Evolutionary conservation across 2,113 vertebrate species (phyloP).

Genomic region (Callipepla californica): DNA sequence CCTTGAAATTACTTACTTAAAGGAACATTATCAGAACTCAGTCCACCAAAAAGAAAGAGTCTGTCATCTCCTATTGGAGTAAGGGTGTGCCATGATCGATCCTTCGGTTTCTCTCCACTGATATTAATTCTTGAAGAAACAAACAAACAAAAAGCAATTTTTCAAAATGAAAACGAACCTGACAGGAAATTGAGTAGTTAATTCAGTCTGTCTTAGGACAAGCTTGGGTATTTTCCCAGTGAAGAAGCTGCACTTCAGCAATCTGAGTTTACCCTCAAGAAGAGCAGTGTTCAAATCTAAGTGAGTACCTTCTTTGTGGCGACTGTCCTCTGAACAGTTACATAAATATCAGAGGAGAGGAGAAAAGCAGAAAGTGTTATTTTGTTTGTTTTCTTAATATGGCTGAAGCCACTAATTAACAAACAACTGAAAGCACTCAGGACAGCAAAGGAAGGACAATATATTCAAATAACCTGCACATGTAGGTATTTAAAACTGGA

Average conservation of each 20-base stretch:
- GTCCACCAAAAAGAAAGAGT: slow-evolving; percentile 92
- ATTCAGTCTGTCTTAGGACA: neutral
- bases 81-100: slow-evolving; percentile 93
- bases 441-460: neutral
- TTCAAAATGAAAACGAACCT: neutral
- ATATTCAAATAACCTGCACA: neutral
- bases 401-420: neutral
- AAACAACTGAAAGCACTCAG: neutral
- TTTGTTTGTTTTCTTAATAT: neutral
- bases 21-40: slow-evolving; percentile 91
- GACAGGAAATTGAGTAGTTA: neutral
- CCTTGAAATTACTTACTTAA: slow-evolving; percentile 83
- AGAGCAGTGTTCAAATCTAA: neutral
- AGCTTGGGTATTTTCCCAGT: neutral
- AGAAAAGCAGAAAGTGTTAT: neutral
- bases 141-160: neutral
- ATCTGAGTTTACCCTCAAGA: neutral
- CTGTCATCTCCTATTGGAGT: slow-evolving; percentile 86
- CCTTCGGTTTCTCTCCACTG: slow-evolving; percentile 81
- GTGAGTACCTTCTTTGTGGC: neutral
- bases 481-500: neutral
- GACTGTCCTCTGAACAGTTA: neutral
- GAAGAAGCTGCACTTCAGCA: neutral
- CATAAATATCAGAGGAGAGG: neutral
- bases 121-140: slow-evolving; percentile 77